Evolutionary conservation across 2,113 vertebrate genomes (phyloP).

Genomic region (Myotis yumanensis): DNA sequence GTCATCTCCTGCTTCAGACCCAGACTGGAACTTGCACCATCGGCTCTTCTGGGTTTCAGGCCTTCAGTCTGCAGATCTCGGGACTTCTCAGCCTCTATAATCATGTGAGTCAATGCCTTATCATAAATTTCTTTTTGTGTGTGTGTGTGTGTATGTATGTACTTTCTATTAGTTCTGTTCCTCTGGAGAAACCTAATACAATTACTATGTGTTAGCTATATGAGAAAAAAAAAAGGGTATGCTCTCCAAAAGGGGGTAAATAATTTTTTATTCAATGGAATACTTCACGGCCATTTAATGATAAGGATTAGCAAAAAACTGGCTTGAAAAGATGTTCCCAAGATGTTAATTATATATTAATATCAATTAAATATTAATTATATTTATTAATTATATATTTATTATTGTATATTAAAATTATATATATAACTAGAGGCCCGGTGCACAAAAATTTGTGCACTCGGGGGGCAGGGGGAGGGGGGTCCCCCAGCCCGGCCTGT

Average conservation of each 20-base stretch:
- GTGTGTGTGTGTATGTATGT: not conserved
- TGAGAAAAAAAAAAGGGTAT: not conserved
- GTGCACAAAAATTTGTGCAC: too few species aligned
- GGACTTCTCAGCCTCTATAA: not conserved
- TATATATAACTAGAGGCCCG: too few species aligned
- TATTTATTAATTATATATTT: too few species aligned
- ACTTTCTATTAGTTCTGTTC: not conserved
- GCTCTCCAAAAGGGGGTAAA: not conserved
- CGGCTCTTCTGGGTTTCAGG: not conserved
- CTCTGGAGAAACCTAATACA: not conserved
- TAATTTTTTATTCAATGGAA: not conserved
- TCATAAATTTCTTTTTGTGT: not conserved
- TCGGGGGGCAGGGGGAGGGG: too few species aligned
- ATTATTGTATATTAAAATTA: too few species aligned
- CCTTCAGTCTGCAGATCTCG: not conserved
- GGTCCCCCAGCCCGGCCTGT: too few species aligned
- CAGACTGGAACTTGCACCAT: not conserved
- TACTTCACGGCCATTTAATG: not conserved
- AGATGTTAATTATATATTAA: not conserved
- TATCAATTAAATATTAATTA: too few species aligned
- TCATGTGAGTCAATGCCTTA: not conserved
- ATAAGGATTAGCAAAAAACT: not conserved
- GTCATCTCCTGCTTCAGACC: not conserved
- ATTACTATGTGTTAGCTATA: not conserved
- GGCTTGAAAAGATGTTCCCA: not conserved